Evolutionary conservation across 1,140 invertebrate genomes (phyloP).

Genomic region (Archegozetes longisetosus): DNA sequence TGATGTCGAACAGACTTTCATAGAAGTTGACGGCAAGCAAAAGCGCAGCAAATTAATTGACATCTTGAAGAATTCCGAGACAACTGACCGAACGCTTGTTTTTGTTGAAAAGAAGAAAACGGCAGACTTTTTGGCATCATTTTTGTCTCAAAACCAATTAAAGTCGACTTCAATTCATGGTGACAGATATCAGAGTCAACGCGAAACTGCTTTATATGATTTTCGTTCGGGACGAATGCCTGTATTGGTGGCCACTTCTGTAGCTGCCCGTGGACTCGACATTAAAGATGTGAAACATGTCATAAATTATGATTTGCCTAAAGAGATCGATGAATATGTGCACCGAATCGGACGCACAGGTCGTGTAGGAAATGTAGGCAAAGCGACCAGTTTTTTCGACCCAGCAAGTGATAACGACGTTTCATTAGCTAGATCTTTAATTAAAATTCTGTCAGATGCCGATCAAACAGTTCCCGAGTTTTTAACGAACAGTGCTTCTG

Average conservation of each 20-base stretch:
- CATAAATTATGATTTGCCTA: slow-evolving; percentile 90
- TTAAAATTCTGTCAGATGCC: slow-evolving; percentile 44
- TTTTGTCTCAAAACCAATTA: slow-evolving; percentile 46
- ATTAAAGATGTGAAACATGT: slow-evolving; percentile 89
- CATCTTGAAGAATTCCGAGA: slow-evolving; percentile 42
- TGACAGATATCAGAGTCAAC: slow-evolving; percentile 67
- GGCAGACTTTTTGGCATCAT: slow-evolving; percentile 69
- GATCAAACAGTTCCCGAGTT: slow-evolving; percentile 26
- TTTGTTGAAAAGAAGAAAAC: slow-evolving; percentile 79
- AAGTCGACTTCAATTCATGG: slow-evolving; percentile 82
- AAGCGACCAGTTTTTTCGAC: slow-evolving; percentile 88
- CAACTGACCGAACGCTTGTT: slow-evolving; percentile 43
- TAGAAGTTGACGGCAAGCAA: slow-evolving; percentile 48
- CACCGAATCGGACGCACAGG: slow-evolving; percentile 94
- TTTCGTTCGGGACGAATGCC: slow-evolving; percentile 55
- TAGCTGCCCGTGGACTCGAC: slow-evolving; percentile 72
- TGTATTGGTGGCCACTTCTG: slow-evolving; percentile 76
- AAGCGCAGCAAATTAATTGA: slow-evolving; percentile 56
- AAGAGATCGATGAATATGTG: slow-evolving; percentile 90
- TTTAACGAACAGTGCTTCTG: slow-evolving; percentile 3
- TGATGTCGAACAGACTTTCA: slow-evolving; percentile 70
- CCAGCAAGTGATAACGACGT: slow-evolving; percentile 36
- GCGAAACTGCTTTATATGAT: slow-evolving; percentile 67
- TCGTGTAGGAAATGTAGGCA: slow-evolving; percentile 47
- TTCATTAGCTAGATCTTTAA: slow-evolving; percentile 42